phyloP scores from a whole-genome alignment of 2,888 invertebrate species.

The Polydrusus tereticollis region DNA sequence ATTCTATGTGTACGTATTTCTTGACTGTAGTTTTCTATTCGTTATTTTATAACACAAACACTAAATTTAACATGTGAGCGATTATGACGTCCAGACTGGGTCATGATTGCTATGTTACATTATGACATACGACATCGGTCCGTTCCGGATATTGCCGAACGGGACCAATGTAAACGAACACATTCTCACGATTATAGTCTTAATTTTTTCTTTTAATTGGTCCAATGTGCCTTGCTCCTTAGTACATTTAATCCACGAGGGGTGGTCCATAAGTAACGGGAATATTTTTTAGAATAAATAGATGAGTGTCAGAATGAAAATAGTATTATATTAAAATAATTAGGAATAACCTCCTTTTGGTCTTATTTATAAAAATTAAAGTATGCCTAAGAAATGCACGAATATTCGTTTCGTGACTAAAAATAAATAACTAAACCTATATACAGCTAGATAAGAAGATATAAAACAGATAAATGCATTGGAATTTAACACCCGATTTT shows the following conservation, averaged over 20 bases:
- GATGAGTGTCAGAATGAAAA: conserved; percentile 35
- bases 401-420: conserved; percentile 18
- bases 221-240: conserved; percentile 42
- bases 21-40: conserved; percentile 56
- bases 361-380: conserved; percentile 28
- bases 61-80: conserved; percentile 65
- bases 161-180: conserved; percentile 48
- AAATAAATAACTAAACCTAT: conserved; percentile 37
- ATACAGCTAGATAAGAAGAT: conserved; percentile 16
- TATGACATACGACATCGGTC: conserved; percentile 38
- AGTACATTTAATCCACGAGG: conserved; percentile 36
- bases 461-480: conserved; percentile 31
- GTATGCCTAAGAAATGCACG: conserved; percentile 22
- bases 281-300: conserved; percentile 13
- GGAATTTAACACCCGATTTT: not conserved
- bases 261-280: conserved; percentile 10
- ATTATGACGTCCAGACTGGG: conserved; percentile 58
- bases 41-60: conserved; percentile 64
- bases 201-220: conserved; percentile 31
- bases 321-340: conserved; percentile 7
- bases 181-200: conserved; percentile 37
- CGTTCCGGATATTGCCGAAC: conserved; percentile 12
- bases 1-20: conserved; percentile 5
- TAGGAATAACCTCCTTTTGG: conserved; percentile 17
- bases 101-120: conserved; percentile 59